A percentile compares a stretch with the other conserved stretches of the same genome.
Conservation (phyloP, 2,797 vertebrate species). For the Helostoma temminkii region DNA sequence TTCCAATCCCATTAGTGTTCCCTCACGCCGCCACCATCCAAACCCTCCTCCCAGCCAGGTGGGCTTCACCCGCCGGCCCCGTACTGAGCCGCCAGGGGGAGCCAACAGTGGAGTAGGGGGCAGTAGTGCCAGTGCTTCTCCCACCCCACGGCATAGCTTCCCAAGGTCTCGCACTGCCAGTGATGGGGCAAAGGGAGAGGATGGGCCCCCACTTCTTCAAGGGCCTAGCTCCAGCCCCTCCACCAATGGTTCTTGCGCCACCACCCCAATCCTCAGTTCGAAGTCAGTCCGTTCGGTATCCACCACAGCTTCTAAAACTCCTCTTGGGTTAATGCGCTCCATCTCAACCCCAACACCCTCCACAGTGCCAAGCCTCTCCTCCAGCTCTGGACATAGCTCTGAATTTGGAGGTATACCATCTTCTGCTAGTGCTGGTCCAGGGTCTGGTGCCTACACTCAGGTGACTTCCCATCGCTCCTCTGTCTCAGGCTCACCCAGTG, state of each 20-base stretch:
- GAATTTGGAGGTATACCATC: slow-evolving; percentile 76
- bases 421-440: slow-evolving; percentile 51
- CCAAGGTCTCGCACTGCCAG: slow-evolving; percentile 81
- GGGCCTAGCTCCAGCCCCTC: slow-evolving; percentile 79
- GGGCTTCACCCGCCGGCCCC: slow-evolving; percentile 83
- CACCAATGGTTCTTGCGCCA: slow-evolving; percentile 80
- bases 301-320: slow-evolving; percentile 74
- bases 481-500: slow-evolving; percentile 84
- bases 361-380: slow-evolving; percentile 78
- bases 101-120: slow-evolving; percentile 58
- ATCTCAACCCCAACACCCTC: slow-evolving; percentile 82
- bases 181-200: slow-evolving; percentile 81
- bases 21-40: slow-evolving; percentile 83
- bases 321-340: slow-evolving; percentile 82
- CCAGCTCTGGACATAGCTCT: slow-evolving; percentile 81
- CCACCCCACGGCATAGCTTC: slow-evolving; percentile 82
- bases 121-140: slow-evolving; percentile 79
- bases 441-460: slow-evolving; percentile 74
- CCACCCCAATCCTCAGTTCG: slow-evolving; percentile 84
- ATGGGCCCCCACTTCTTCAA: slow-evolving; percentile 57
- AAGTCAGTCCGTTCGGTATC: slow-evolving; percentile 81
- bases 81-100: slow-evolving; percentile 81
- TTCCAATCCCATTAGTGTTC: slow-evolving; percentile 88
- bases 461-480: slow-evolving; percentile 75
- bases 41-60: slow-evolving; percentile 88